Percentiles rank a stretch among this genome's conserved stretches.
phyloP scores from a whole-genome alignment of 2,113 vertebrate species.

The Seriola dumerili region DNA sequence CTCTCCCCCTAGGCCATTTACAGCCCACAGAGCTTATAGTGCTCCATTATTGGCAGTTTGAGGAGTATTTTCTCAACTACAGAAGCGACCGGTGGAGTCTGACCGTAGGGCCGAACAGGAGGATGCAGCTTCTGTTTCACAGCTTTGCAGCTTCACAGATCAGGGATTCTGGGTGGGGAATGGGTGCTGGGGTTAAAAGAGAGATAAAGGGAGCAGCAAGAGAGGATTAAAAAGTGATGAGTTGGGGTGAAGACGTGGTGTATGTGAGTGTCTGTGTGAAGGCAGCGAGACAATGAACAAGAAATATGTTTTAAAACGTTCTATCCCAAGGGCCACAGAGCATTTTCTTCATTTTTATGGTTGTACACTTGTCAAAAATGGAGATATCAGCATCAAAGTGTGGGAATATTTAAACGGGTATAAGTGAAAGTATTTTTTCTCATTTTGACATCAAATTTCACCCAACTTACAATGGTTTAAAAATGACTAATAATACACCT shows the following conservation, averaged over 20 bases:
- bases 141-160: conserved; percentile 21
- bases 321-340: background rate
- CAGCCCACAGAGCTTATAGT: conserved; percentile 34
- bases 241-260: conserved; percentile 18
- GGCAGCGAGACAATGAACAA: background rate
- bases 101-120: conserved; percentile 36
- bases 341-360: background rate
- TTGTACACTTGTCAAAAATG: background rate
- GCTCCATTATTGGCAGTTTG: conserved; percentile 43
- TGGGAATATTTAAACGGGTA: background rate
- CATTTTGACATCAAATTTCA: background rate
- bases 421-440: background rate
- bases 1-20: conserved; percentile 30
- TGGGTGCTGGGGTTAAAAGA: conserved; percentile 46
- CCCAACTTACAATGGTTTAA: too few relatives aligned
- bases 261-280: background rate
- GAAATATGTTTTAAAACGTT: background rate
- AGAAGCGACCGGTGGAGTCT: conserved; percentile 13
- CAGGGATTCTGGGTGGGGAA: conserved; percentile 29
- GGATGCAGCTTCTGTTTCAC: conserved; percentile 41
- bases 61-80: conserved; percentile 30
- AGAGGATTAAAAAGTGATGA: conserved; percentile 62
- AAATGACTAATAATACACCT: background rate
- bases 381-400: background rate
- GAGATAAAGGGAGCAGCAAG: conserved; percentile 53